These are phyloP conservation scores for Charadrius vociferus DNA, from an alignment of 2,113 vertebrate genomes.

Conservation along the genomic window DNA sequence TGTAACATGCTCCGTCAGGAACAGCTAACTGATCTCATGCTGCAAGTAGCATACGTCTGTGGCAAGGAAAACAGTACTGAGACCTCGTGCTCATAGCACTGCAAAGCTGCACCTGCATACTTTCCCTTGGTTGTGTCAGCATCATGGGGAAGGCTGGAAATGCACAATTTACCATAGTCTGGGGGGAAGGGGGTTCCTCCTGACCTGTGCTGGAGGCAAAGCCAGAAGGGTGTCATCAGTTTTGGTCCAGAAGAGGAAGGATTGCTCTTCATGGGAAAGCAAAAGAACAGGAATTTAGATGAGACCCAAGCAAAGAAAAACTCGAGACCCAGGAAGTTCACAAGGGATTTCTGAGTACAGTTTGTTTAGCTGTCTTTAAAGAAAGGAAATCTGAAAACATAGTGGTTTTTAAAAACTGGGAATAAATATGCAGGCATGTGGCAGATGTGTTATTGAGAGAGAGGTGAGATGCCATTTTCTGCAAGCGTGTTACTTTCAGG, in stretches of 20 bases:
- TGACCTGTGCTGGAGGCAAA: not conserved
- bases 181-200: not conserved
- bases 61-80: not conserved
- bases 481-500: not conserved
- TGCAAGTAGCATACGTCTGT: not conserved
- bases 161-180: not conserved
- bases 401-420: not conserved
- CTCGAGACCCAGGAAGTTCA: not conserved
- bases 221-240: not conserved
- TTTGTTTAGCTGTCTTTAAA: not conserved
- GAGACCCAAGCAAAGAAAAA: not conserved
- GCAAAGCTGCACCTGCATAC: not conserved
- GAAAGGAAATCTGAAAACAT: not conserved
- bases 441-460: not conserved
- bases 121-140: not conserved
- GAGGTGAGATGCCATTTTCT: not conserved
- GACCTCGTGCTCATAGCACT: not conserved
- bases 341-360: not conserved
- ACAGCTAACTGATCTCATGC: conserved; percentile 38
- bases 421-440: not conserved
- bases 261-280: not conserved
- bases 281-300: not conserved
- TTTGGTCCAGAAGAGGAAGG: not conserved
- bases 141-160: not conserved
- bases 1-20: conserved; percentile 47